Percentiles rank a stretch among this genome's conserved stretches.
Evolutionary conservation across 2,113 vertebrate genomes (phyloP).

Genomic region (Fulica atra): DNA sequence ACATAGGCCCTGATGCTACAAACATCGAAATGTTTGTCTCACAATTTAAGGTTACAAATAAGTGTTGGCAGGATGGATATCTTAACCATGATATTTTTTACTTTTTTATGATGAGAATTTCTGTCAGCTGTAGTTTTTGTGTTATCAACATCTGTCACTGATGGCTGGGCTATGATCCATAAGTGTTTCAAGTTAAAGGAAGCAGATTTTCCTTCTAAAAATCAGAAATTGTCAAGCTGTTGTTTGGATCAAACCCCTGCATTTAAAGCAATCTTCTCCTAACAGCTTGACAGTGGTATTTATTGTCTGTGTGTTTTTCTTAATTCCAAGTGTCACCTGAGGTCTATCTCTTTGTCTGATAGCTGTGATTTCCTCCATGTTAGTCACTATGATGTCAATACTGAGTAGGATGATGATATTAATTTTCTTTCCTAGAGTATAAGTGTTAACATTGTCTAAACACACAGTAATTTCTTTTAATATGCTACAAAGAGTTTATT

Average conservation of each 20-base stretch:
- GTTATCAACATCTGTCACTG: slow-evolving; percentile 21
- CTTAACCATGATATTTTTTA: background rate
- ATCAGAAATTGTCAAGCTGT: background rate
- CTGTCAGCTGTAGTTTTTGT: slow-evolving; percentile 13
- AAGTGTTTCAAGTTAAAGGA: slow-evolving; percentile 6
- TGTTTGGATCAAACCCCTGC: background rate
- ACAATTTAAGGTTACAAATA: background rate
- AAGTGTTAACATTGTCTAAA: background rate
- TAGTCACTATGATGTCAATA: background rate
- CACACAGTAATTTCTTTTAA: background rate
- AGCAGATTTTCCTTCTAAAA: slow-evolving; percentile 29
- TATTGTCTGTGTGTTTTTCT: background rate
- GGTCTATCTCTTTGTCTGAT: background rate
- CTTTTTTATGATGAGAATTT: background rate
- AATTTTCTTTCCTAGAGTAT: background rate
- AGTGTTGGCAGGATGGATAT: background rate
- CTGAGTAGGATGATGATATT: background rate
- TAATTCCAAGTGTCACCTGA: background rate
- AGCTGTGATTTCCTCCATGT: background rate
- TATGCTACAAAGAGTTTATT: background rate
- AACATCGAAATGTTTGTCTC: background rate
- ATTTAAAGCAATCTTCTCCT: slow-evolving; percentile 7
- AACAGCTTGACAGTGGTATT: background rate
- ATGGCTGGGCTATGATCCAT: background rate
- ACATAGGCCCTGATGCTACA: background rate